These are phyloP conservation scores for Saccopteryx leptura DNA, from an alignment of 2,113 vertebrate species.

Conservation along the genomic window DNA sequence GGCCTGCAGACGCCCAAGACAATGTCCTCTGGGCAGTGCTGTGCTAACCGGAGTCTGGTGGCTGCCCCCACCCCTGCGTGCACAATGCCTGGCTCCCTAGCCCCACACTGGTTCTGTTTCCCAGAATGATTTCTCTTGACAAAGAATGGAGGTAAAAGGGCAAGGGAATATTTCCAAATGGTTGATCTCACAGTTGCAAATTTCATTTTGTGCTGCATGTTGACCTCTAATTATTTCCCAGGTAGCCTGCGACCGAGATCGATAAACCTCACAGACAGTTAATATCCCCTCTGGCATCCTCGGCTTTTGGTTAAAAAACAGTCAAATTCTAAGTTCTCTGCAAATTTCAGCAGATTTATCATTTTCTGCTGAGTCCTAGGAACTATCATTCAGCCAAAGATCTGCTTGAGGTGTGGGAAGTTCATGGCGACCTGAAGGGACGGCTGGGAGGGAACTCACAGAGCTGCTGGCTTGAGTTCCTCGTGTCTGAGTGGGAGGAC, in stretches of 20 bases:
- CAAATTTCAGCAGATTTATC: slow-evolving; percentile 61
- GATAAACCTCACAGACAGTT: slow-evolving; percentile 81
- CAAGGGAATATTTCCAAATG: slow-evolving; percentile 83
- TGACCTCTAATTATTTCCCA: slow-evolving; percentile 89
- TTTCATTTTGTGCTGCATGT: slow-evolving; percentile 83
- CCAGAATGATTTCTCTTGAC: slow-evolving; percentile 67
- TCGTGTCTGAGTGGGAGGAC: background rate
- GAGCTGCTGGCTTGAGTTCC: accelerated
- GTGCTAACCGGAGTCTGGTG: background rate
- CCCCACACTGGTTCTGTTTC: background rate
- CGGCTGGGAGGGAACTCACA: background rate
- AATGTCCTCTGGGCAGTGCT: accelerated
- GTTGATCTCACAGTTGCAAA: slow-evolving; percentile 85
- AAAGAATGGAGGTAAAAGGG: slow-evolving; percentile 73
- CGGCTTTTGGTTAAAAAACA: slow-evolving; percentile 59
- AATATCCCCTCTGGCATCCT: slow-evolving; percentile 74
- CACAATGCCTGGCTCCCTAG: background rate
- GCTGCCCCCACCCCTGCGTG: background rate
- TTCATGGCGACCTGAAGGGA: background rate
- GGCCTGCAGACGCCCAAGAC: background rate
- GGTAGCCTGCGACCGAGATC: slow-evolving; percentile 82
- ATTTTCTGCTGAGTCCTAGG: background rate
- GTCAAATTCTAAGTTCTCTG: slow-evolving; percentile 67
- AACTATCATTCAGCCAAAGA: background rate
- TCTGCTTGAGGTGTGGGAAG: background rate